Evolutionary conservation across 2,888 invertebrate genomes (phyloP), one percentile per base, ranked within the genome.

Genomic region (Ophion slaviceki): DNA sequence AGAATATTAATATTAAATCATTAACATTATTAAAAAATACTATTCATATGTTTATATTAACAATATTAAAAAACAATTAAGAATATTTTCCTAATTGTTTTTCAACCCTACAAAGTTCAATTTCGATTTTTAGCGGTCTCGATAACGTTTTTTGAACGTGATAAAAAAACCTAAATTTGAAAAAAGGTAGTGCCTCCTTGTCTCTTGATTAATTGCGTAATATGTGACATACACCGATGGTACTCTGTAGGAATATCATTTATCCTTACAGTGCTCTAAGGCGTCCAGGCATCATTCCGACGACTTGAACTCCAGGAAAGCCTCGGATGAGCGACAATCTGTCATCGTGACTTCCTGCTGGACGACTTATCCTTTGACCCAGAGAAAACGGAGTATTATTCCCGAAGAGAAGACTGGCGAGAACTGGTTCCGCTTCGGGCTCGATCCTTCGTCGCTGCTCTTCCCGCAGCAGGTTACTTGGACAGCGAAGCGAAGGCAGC

Each of bases 391-490:
- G 71, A 70, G 74, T 62, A 80, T 75, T 40, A 53, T 70, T 40
- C 20, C 32, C 40, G 45, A 24, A 28, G 24, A 67, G 70, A 17
- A 61, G 36, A 32, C 7, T 40, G 40, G n/a, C 66, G n/a, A 62
- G 40, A 53, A 11, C 20, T 77, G 36, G 36, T 67, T 75, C 70
- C 36, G 77, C 75, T 57, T 67, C 66, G 45, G 70, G 47, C 53
- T 72, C 66, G 59, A 77, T 71, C n/a, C 62, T 64, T 62, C 36
- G 57, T 47, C 62, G 74, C 24, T 17, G 24, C 24, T 24, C 17
- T 11, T 20, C 11, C 20, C 11, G 24, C 32, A 80, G 75, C 75
- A 84, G 83, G 79, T 84, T 84, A 84, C 75, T 75, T 80, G 79
- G 71, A 80, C 80, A 80, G 57, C 66, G 70, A 28, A 64, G 36